phyloP scores from a whole-genome alignment of 2,888 invertebrate genomes.

The Epinotia demarniana region DNA sequence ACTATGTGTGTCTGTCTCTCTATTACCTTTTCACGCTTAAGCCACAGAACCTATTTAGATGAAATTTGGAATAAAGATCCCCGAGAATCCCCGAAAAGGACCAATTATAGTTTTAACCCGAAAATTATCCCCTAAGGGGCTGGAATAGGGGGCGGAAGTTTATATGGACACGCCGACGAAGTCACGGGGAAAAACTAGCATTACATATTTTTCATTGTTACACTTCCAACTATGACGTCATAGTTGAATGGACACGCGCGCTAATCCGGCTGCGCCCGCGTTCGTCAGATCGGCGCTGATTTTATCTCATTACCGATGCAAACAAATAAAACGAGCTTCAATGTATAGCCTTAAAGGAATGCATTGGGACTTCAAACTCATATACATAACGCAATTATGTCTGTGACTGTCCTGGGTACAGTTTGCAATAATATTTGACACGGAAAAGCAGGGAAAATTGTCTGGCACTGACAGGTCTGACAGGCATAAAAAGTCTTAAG shows the following conservation, averaged over 20 bases:
- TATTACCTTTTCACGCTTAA: too few species aligned
- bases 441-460: too few species aligned
- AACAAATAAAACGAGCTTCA: conserved; percentile 51
- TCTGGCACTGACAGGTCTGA: too few species aligned
- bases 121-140: too few species aligned
- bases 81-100: too few species aligned
- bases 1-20: too few species aligned
- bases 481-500: too few species aligned
- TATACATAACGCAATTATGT: conserved; percentile 31
- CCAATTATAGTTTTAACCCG: too few species aligned
- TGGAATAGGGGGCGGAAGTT: too few species aligned
- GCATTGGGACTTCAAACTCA: conserved; percentile 21
- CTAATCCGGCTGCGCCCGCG: conserved; percentile 54
- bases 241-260: conserved; percentile 49
- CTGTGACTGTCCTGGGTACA: conserved; percentile 9
- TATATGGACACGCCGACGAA: not conserved
- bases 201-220: not conserved
- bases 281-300: conserved; percentile 62
- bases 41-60: too few species aligned
- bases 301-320: conserved; percentile 63
- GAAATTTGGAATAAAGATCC: too few species aligned
- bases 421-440: not conserved
- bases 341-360: conserved; percentile 48
- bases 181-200: not conserved
- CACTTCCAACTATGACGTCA: conserved; percentile 26